A percentile compares a stretch with the other conserved stretches of the same genome.
phyloP scores from a whole-genome alignment of 2,113 vertebrate species.

The Aptenodytes forsteri region DNA sequence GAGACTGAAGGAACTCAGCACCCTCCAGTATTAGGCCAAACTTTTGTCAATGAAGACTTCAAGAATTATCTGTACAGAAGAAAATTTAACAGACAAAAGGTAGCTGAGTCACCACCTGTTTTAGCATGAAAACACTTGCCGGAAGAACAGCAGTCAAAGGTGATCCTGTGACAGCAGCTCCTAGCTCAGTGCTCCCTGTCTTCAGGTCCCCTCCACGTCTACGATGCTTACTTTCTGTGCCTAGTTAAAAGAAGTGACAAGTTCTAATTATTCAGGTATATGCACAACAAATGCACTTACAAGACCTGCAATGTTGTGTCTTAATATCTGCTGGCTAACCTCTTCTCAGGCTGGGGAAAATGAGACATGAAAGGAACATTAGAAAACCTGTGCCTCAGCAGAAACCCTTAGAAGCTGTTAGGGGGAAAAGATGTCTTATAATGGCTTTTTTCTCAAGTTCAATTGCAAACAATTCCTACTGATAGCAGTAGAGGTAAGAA shows the following conservation, averaged over 20 bases:
- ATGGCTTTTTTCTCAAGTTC: not conserved
- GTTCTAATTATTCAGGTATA: not conserved
- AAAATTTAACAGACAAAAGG: not conserved
- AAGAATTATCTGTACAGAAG: not conserved
- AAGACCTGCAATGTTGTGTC: not conserved
- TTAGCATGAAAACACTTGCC: conserved; percentile 66
- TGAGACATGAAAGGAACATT: not conserved
- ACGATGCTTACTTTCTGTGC: conserved; percentile 36
- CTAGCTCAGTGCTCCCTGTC: conserved; percentile 28
- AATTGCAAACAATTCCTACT: not conserved
- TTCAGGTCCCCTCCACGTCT: conserved; percentile 60
- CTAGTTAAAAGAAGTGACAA: not conserved
- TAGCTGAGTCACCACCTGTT: not conserved
- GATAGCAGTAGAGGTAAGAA: not conserved
- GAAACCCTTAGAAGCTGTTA: not conserved
- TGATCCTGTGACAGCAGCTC: conserved; percentile 16
- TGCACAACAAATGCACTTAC: not conserved
- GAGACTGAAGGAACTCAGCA: not conserved
- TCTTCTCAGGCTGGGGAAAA: not conserved
- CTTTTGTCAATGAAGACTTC: not conserved
- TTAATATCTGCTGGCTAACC: not conserved
- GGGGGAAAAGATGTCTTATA: not conserved
- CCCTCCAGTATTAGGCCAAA: not conserved
- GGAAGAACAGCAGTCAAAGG: conserved; percentile 45
- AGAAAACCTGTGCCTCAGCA: not conserved